Base-by-base conservation (phyloP, 2,113 vertebrate genomes). In the Ophthalmolycus amberensis region DNA sequence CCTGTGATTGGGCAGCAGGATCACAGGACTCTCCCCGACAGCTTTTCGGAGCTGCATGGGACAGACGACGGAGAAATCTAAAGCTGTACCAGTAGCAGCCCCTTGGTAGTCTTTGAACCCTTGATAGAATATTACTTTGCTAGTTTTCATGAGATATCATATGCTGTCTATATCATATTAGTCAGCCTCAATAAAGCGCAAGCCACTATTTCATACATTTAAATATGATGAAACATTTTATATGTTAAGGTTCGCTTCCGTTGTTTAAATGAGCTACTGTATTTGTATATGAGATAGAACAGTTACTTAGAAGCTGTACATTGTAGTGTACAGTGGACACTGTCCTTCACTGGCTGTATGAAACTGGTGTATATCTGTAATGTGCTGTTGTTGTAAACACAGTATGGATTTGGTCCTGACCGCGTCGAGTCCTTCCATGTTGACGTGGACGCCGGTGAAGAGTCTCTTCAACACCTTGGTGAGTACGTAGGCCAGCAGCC, bases 1-100 rank as follows among this genome's bases (percentile, higher is more conserved):
- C 84, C 98, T 95, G 88, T 99, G 98, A 87, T 97, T 99, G 85
- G 98, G 98, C 92, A 99, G 95, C 91, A 99, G 94, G 34, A 99
- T 95, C n/a, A 99, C 97, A 0, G 98, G 98, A 77, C 93, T 88
- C 78, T 99, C 97, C 88, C 96, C 96, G 85, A 97, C 92, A 75
- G 95, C 96, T 0, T 96, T 96, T 56, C 97, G 96, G 44, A 99
- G 95, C 98, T 99, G 82, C 1, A 66, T 29, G 32, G 16, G 38
- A 58, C n/a, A 69, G 56, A 75, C n/a, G 32, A 29, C 12, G 22
- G 29, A 25, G 9, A 25, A 54, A 38, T 25, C 20, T n/a, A 50
- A 48, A 27, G 2, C 0, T 1, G 34, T 15, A 38, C 29, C 46
- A 42, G 63, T 1, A 58, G 22, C n/a, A 42, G 52, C 0, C 9